phyloP scores from a whole-genome alignment of 2,888 invertebrate genomes.

The Metopia argyrocephala region DNA sequence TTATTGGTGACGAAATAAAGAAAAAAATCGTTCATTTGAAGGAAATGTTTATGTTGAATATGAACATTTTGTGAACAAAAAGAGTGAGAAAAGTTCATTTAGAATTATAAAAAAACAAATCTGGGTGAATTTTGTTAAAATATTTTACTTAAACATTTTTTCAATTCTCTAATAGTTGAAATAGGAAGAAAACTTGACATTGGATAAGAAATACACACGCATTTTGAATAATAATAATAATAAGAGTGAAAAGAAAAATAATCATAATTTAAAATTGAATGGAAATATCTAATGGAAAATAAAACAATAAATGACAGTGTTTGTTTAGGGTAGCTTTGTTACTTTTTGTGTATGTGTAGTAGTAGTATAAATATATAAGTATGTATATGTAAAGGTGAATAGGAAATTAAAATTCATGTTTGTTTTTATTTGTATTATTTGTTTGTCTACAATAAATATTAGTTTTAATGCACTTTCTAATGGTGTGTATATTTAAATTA shows the following conservation, averaged over 20 bases:
- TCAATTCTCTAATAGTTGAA: no score
- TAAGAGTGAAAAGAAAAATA: no score
- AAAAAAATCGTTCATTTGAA: background rate
- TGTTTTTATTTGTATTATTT: slow-evolving; percentile 22
- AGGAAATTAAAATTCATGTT: background rate
- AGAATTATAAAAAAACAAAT: slow-evolving; percentile 35
- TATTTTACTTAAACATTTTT: no score
- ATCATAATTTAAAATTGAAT: no score
- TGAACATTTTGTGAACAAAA: slow-evolving; percentile 20
- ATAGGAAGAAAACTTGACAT: slow-evolving; percentile 11
- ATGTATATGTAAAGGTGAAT: background rate
- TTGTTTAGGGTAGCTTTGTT: background rate
- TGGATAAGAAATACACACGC: slow-evolving; percentile 43
- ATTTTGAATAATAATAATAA: no score
- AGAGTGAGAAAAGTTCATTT: slow-evolving; percentile 56
- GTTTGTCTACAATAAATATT: slow-evolving; percentile 31
- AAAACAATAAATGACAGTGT: background rate
- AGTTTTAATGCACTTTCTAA: slow-evolving; percentile 25
- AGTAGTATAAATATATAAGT: no score
- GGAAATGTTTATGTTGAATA: background rate
- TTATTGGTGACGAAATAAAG: slow-evolving; percentile 13
- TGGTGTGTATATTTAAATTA: slow-evolving; percentile 28
- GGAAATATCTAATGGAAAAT: no score
- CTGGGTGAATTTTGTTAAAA: slow-evolving; percentile 35
- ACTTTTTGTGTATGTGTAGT: background rate